Evolutionary conservation across 1,140 invertebrate species (phyloP).

Genomic region (Subanguina moxae): DNA sequence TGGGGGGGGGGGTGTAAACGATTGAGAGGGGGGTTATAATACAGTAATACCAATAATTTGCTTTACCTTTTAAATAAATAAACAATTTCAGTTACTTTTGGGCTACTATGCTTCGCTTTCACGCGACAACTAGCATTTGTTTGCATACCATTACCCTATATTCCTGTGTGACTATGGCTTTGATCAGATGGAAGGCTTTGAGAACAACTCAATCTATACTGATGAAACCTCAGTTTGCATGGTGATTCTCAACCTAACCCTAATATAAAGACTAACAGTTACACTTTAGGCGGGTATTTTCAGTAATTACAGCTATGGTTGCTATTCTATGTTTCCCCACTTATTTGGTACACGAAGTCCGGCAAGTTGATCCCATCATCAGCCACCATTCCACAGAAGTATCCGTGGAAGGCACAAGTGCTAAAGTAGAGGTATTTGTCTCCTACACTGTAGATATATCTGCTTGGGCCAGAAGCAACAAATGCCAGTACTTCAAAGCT

Average conservation of each 20-base stretch:
- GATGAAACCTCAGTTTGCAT: constrained; percentile 42
- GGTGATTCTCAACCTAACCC: constrained; percentile 20
- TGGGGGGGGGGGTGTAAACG: no score
- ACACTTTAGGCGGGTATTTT: constrained; percentile 42
- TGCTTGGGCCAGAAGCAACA: constrained; percentile 41
- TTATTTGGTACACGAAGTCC: constrained; percentile 49
- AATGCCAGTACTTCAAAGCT: constrained; percentile 41
- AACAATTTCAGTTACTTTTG: constrained; percentile 45
- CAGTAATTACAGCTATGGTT: constrained; percentile 28
- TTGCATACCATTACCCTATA: constrained; percentile 50
- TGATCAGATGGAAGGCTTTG: constrained; percentile 53
- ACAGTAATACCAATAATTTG: background rate
- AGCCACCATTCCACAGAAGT: background rate
- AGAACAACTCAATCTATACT: constrained; percentile 39
- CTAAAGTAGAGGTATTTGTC: constrained; percentile 14
- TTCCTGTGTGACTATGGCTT: constrained; percentile 44
- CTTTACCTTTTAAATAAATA: background rate
- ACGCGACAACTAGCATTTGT: constrained; percentile 44
- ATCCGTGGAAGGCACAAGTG: background rate
- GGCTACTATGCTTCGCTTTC: constrained; percentile 43
- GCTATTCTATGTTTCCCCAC: constrained; percentile 42
- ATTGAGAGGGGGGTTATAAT: no score
- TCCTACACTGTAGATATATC: constrained; percentile 49
- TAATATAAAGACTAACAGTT: constrained; percentile 6
- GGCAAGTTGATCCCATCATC: constrained; percentile 5